phyloP scores from a whole-genome alignment of 1,140 invertebrate genomes.

The Drosophila punjabiensis region DNA sequence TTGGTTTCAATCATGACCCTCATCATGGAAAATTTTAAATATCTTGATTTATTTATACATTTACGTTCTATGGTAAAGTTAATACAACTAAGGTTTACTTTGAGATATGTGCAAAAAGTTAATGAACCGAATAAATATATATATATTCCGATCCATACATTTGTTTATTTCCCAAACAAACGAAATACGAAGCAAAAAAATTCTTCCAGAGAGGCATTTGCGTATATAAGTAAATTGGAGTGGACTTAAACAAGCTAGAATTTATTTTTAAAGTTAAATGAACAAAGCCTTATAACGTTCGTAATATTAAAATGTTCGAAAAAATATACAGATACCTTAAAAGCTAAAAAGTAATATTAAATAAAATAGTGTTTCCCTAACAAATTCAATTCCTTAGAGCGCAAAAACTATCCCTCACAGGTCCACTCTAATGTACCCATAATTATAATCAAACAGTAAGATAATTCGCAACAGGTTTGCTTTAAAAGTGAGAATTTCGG shows the following conservation, averaged over 20 bases:
- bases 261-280: neutral
- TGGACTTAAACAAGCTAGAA: neutral
- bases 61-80: neutral
- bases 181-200: neutral
- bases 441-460: slow-evolving; percentile 1
- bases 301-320: no score
- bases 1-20: neutral
- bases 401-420: neutral
- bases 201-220: neutral
- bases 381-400: neutral
- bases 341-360: neutral
- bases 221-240: neutral
- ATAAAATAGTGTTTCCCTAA: accelerated
- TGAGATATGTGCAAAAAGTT: neutral
- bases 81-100: neutral
- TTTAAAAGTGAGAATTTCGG: slow-evolving; percentile 16
- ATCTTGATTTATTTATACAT: neutral
- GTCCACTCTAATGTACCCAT: slow-evolving; percentile 1
- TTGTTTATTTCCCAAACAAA: slow-evolving; percentile 2
- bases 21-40: neutral
- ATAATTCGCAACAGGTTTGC: slow-evolving; percentile 2
- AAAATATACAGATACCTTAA: accelerated
- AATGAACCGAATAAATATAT: neutral
- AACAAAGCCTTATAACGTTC: no score
- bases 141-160: neutral